phyloP scores from a whole-genome alignment of 2,888 invertebrate species.

The Pollenia angustigena region DNA sequence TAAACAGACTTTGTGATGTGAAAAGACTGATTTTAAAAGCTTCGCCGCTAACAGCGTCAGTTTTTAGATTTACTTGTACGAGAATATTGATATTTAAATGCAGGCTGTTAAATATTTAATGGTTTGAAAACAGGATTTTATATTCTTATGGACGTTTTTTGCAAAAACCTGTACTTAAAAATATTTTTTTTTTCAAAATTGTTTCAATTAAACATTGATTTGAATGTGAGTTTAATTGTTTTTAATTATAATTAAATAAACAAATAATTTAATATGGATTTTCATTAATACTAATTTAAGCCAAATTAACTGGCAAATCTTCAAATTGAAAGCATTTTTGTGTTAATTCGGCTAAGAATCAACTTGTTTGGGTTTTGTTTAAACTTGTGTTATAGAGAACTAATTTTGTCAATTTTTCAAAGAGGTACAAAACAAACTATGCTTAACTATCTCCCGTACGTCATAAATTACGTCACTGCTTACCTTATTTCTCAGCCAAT shows the following conservation, averaged over 20 bases:
- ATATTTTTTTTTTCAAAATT: constrained; percentile 12
- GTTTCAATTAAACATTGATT: neutral
- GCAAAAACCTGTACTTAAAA: constrained; percentile 18
- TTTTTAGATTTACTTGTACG: neutral
- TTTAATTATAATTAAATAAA: neutral
- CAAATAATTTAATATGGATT: too few species aligned
- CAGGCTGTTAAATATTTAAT: constrained; percentile 13
- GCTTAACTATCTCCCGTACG: too few species aligned
- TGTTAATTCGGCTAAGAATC: too few species aligned
- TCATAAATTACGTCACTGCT: too few species aligned
- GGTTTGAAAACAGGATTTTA: neutral
- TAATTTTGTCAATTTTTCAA: too few species aligned
- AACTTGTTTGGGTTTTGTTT: too few species aligned
- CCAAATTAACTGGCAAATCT: too few species aligned
- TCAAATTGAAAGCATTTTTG: too few species aligned
- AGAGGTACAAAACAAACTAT: too few species aligned
- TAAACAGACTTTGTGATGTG: constrained; percentile 21
- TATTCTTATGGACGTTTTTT: neutral
- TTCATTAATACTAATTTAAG: too few species aligned
- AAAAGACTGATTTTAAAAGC: constrained; percentile 6
- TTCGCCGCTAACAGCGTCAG: neutral
- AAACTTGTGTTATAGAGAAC: too few species aligned
- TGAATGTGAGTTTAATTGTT: neutral
- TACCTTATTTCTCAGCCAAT: too few species aligned
- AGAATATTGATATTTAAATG: constrained; percentile 1